Base-by-base conservation (phyloP, 2,113 vertebrate genomes). In the Nipponia nippon region DNA sequence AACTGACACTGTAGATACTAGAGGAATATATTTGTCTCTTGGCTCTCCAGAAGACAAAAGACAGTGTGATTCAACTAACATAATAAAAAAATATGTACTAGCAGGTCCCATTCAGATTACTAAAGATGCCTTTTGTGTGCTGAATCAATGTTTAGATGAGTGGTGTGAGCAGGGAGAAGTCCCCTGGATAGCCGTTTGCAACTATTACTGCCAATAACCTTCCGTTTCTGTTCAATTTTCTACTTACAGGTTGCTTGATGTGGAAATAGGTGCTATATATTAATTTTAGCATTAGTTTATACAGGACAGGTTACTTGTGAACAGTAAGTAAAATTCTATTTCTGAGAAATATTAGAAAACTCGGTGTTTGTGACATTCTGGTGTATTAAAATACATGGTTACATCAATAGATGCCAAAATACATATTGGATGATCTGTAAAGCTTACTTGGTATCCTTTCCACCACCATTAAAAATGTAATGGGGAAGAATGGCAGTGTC, bases 101-200 rank as follows among this genome's bases (percentile, higher is more conserved):
- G n/a, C 42, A 59, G 32, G 66, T 79, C 49, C 53, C 20, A 3
- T 93, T 80, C 44, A 59, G 22, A 25, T 83, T 94, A 44, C 59
- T 83, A 56, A 90, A 58, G 69, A 49, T 61, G 78, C 9, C 22
- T 78, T 89, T 73, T 87, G 77, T 86, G 61, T 67, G 52, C 76
- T 87, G 58, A 61, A 86, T 93, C 82, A 83, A 89, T 71, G 79
- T 96, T 96, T 90, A 95, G 63, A 71, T 96, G 81, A 83, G 66
- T 78, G 61, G 19, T 86, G 50, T 75, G 40, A 91, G 73, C 38
- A 80, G 47, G 18, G 52, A 61, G 59, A 42, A 42, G 40, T 42
- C 40, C 40, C 40, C 40, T 42, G 18, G 73, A 77, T 56, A 58
- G 83, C n/a, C 2, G 1, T 83, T 93, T 83, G 83, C 50, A 83